Evolutionary conservation across 2,797 vertebrate species (phyloP).

Genomic region (Pachyuromys duprasi): DNA sequence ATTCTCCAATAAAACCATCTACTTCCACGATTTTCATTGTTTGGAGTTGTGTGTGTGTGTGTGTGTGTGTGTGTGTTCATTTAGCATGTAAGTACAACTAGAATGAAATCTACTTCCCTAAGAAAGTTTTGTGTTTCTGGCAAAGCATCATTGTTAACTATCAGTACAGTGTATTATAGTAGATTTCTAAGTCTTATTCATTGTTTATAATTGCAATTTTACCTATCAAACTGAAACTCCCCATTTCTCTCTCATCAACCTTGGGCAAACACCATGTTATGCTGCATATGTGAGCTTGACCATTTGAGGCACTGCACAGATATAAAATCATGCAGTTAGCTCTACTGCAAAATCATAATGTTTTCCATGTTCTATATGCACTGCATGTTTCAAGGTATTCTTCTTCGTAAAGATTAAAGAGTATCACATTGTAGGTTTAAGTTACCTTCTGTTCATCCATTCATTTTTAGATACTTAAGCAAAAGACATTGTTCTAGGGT

Average conservation of each 20-base stretch:
- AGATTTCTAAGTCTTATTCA: background rate
- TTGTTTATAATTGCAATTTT: background rate
- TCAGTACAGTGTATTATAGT: background rate
- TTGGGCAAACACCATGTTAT: background rate
- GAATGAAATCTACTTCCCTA: background rate
- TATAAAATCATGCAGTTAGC: background rate
- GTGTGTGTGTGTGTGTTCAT: background rate
- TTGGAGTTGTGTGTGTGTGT: background rate
- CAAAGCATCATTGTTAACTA: background rate
- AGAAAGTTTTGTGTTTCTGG: background rate
- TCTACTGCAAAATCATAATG: background rate
- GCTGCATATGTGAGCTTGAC: background rate
- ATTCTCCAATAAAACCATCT: background rate
- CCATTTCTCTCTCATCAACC: background rate
- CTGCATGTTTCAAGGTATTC: background rate
- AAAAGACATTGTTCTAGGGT: background rate
- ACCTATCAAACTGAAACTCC: background rate
- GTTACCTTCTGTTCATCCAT: background rate
- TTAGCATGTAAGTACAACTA: background rate
- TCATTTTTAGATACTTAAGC: background rate
- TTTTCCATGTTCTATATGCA: background rate
- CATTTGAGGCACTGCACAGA: background rate
- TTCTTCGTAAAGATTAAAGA: background rate
- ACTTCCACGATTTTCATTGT: background rate
- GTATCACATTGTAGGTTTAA: background rate